These are phyloP conservation scores for Lacanobia oleracea DNA, from an alignment of 2,888 invertebrate genomes.

Conservation along the genomic window DNA sequence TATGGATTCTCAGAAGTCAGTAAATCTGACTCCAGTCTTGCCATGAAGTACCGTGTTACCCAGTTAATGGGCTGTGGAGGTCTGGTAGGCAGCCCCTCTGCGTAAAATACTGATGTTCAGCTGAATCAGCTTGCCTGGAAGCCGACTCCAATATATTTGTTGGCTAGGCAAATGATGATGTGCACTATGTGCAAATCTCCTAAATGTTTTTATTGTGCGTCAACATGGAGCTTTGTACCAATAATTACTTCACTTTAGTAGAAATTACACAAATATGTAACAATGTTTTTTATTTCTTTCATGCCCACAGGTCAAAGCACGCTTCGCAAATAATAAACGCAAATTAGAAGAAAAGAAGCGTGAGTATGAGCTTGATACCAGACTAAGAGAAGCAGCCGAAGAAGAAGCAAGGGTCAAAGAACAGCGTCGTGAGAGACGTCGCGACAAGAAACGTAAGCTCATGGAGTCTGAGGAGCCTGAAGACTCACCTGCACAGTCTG, in stretches of 20 bases:
- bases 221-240: not conserved
- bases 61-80: too few relatives aligned
- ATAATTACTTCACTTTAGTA: not conserved
- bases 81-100: too few relatives aligned
- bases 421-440: conserved; percentile 95
- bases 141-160: too few relatives aligned
- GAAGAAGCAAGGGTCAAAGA: conserved; percentile 98
- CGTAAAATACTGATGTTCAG: too few relatives aligned
- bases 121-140: too few relatives aligned
- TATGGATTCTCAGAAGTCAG: too few relatives aligned
- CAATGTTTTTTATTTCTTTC: not conserved
- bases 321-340: conserved; percentile 98
- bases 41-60: too few relatives aligned
- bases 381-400: conserved; percentile 98
- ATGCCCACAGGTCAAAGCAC: conserved; percentile 93
- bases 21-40: too few relatives aligned
- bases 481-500: conserved; percentile 91
- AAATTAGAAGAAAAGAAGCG: conserved; percentile 98
- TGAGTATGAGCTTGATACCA: conserved; percentile 98
- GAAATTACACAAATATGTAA: too few relatives aligned
- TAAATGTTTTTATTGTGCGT: not conserved
- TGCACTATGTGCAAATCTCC: not conserved
- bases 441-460: conserved; percentile 96
- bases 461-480: conserved; percentile 91
- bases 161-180: too few relatives aligned